These are phyloP conservation scores for Electrophaes corylata DNA, from an alignment of 2,888 invertebrate genomes.

Conservation along the genomic window DNA sequence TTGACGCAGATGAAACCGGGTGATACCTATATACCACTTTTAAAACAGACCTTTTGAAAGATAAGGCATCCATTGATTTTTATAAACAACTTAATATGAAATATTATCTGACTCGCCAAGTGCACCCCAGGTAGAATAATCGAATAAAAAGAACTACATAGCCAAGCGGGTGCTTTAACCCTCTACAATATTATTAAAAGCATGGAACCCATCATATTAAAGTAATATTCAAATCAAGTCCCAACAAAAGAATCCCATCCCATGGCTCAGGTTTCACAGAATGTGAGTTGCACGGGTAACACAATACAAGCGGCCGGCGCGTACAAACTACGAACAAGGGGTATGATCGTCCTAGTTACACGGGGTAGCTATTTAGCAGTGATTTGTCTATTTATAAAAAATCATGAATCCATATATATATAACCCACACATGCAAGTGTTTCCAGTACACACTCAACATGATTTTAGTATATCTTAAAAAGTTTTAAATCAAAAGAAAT, in stretches of 20 bases:
- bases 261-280: conserved; percentile 74
- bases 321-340: conserved; percentile 50
- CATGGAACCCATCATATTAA: conserved; percentile 67
- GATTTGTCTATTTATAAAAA: conserved; percentile 5
- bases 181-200: conserved; percentile 59
- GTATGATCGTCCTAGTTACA: conserved; percentile 28
- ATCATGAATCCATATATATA: background rate
- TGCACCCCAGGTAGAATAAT: conserved; percentile 30
- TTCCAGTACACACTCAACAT: background rate
- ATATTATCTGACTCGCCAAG: conserved; percentile 24
- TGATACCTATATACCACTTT: background rate
- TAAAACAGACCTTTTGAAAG: background rate
- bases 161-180: conserved; percentile 31
- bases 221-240: conserved; percentile 78
- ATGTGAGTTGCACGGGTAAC: conserved; percentile 72
- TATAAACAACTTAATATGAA: conserved; percentile 27
- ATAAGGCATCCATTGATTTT: conserved; percentile 15
- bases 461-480: too few relatives aligned
- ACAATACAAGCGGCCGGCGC: conserved; percentile 71
- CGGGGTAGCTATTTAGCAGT: conserved; percentile 17
- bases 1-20: background rate
- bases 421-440: conserved; percentile 1
- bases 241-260: conserved; percentile 76
- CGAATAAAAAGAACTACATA: conserved; percentile 36
- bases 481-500: too few relatives aligned